These are phyloP conservation scores for Coenonympha arcania DNA, from an alignment of 2,888 invertebrate genomes.

Conservation along the genomic window DNA sequence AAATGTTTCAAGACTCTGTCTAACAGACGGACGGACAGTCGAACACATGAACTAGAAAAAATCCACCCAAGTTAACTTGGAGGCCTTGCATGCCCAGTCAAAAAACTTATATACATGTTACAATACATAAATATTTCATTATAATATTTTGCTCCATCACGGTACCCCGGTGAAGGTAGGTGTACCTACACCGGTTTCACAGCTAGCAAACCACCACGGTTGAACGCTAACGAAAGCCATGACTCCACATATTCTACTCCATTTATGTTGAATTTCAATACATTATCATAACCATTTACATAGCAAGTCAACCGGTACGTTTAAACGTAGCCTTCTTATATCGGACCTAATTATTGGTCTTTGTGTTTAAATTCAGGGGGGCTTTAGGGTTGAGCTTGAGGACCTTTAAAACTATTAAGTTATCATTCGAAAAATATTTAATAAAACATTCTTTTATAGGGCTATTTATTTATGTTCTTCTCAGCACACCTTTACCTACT, in stretches of 20 bases:
- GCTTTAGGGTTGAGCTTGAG: constrained; percentile 28
- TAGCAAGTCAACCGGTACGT: constrained; percentile 53
- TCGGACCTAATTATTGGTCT: constrained; percentile 68
- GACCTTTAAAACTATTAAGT: no score
- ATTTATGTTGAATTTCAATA: constrained; percentile 61
- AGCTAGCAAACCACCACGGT: constrained; percentile 43
- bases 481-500: no score
- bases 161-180: constrained; percentile 39
- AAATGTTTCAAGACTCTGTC: no score
- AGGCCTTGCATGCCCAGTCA: no score
- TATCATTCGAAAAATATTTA: no score
- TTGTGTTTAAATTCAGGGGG: constrained; percentile 62
- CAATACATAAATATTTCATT: no score
- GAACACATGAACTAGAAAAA: no score
- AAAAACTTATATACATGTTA: no score
- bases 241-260: constrained; percentile 65
- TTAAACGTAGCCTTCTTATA: constrained; percentile 56
- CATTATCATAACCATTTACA: constrained; percentile 71
- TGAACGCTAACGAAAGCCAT: constrained; percentile 51
- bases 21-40: no score
- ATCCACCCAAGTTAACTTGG: no score
- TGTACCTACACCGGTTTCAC: constrained; percentile 46
- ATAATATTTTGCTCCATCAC: constrained; percentile 55
- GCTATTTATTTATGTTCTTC: no score
- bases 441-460: no score